These are phyloP conservation scores for Amphiprion percula DNA, from an alignment of 2,113 vertebrate genomes.

Conservation along the genomic window DNA sequence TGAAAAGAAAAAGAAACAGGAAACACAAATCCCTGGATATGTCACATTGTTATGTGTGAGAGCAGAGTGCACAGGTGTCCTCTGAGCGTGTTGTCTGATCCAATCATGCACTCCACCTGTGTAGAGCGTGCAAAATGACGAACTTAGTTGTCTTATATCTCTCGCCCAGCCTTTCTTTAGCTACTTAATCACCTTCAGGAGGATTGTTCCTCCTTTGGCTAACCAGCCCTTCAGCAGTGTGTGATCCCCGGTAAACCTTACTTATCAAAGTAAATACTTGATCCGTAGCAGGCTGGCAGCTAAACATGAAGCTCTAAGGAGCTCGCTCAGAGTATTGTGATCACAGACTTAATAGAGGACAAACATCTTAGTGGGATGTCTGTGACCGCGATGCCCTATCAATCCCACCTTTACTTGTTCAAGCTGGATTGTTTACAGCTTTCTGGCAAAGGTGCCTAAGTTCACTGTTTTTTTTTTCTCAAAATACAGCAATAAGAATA, in stretches of 20 bases:
- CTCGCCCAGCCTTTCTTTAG: slow-evolving; percentile 90
- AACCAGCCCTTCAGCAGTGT: slow-evolving; percentile 81
- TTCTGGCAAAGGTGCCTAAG: neutral
- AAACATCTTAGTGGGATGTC: slow-evolving; percentile 84
- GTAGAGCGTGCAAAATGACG: slow-evolving; percentile 87
- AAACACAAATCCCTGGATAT: neutral
- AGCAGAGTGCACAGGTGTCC: neutral
- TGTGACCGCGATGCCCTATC: slow-evolving; percentile 78
- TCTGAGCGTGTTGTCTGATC: slow-evolving; percentile 76
- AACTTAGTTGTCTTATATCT: slow-evolving; percentile 84
- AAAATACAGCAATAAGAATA: neutral
- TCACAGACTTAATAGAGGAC: slow-evolving; percentile 86
- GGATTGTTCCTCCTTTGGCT: slow-evolving; percentile 86
- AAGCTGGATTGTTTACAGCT: slow-evolving; percentile 54
- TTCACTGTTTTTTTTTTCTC: neutral
- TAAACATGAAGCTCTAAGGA: slow-evolving; percentile 81
- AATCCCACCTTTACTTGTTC: slow-evolving; percentile 64
- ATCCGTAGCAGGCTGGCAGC: slow-evolving; percentile 84
- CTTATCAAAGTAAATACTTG: slow-evolving; percentile 90
- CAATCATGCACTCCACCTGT: slow-evolving; percentile 83
- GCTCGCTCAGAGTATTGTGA: slow-evolving; percentile 82
- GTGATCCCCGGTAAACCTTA: slow-evolving; percentile 82
- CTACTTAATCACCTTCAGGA: slow-evolving; percentile 89
- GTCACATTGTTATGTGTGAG: neutral
- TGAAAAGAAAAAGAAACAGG: too few relatives aligned